Evolutionary conservation across 2,797 vertebrate genomes (phyloP), one percentile per base, ranked within the genome.

Genomic region (Margarornis squamiger): DNA sequence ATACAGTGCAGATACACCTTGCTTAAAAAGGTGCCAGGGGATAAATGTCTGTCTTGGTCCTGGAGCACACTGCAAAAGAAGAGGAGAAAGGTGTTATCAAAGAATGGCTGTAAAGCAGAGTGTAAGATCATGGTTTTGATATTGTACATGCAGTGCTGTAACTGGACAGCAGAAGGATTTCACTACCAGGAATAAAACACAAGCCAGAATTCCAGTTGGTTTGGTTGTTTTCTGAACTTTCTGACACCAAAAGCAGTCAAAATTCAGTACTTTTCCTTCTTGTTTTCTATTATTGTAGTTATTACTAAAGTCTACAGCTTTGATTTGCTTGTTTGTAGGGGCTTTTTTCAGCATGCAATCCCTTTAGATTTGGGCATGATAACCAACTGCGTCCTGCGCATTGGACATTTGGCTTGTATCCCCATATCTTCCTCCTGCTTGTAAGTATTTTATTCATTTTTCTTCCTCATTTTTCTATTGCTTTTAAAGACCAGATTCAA

Each of bases 361-460:
- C n/a, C 46, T 93, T 93, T 90, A 85, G 76, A 73, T 92, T 88
- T 73, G 66, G 38, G 12, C 0, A 15, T 68, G 63, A 88, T 84
- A 91, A 87, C 63, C 55, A 88, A 22, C 39, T 15, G 29, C 67
- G 84, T 91, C 72, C 52, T 81, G 45, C 0, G 0, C 38, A 5
- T 1, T 55, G 73, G 78, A 80, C 51, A 8, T 84, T 90, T 5
- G 3, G 34, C 46, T 68, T 92, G 20, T 88, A 65, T 54, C 79
- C 74, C n/a, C 6, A 0, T 84, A 58, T 52, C 80, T 87, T 57
- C 77, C 85, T 79, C 39, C 71, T 79, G 38, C 71, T 67, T 95
- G 94, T 97, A 89, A 95, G 96, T 96, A 93, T 88, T 92, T 93
- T 80, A 67, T 85, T 93, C 20, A 41, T 94, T 85, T n/a, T 57